Conservation (phyloP, 2,113 vertebrate genomes). For the Microtus pennsylvanicus region DNA sequence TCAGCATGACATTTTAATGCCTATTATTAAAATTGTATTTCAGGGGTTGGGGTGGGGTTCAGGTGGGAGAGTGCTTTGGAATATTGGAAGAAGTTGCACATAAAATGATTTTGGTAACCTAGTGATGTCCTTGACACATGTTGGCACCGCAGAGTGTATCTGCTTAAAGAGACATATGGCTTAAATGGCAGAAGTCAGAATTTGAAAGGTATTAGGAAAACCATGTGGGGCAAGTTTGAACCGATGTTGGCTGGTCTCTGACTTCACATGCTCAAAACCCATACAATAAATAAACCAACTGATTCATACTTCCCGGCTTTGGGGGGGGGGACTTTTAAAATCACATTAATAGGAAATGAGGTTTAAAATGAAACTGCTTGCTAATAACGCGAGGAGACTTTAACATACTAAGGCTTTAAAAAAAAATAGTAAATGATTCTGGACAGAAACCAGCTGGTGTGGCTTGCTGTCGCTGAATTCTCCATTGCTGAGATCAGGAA, state of each 20-base stretch:
- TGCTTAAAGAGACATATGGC: slow-evolving; percentile 82
- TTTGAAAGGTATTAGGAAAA: slow-evolving; percentile 82
- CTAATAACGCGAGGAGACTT: background rate
- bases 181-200: slow-evolving; percentile 79
- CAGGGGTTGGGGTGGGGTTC: slow-evolving; percentile 78
- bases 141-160: slow-evolving; percentile 75
- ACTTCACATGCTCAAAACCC: slow-evolving; percentile 57
- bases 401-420: slow-evolving; percentile 17
- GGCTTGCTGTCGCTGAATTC: background rate
- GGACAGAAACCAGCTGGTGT: background rate
- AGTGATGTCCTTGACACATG: slow-evolving; percentile 77
- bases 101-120: slow-evolving; percentile 81
- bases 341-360: slow-evolving; percentile 45
- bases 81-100: slow-evolving; percentile 75
- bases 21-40: slow-evolving; percentile 79
- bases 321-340: slow-evolving; percentile 22
- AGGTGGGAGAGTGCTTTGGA: slow-evolving; percentile 76
- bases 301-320: slow-evolving; percentile 12
- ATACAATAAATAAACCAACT: slow-evolving; percentile 61
- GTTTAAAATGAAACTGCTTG: slow-evolving; percentile 7
- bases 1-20: slow-evolving; percentile 78
- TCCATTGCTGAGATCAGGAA: background rate
- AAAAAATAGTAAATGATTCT: background rate
- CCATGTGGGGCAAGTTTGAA: slow-evolving; percentile 77
- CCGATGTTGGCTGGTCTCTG: slow-evolving; percentile 61